Conservation (phyloP, 2,797 vertebrate species). For the Okamejei kenojei region DNA sequence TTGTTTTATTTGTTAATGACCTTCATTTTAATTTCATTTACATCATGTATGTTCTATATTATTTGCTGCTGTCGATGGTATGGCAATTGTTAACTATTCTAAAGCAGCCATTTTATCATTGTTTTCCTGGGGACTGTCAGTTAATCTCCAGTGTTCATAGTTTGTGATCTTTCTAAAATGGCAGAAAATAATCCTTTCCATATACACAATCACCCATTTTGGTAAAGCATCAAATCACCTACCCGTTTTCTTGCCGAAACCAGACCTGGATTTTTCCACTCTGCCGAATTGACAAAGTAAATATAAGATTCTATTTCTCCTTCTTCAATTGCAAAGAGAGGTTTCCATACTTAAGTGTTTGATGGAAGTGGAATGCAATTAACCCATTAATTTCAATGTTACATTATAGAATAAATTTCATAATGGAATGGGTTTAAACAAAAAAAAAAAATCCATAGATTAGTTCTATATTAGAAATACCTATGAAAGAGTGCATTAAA, state of each 20-base stretch:
- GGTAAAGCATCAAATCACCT: background rate
- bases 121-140: background rate
- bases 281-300: background rate
- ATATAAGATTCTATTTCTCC: background rate
- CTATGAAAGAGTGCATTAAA: background rate
- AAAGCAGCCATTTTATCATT: constrained; percentile 22
- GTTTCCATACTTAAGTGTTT: background rate
- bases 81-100: background rate
- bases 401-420: background rate
- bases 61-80: background rate
- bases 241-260: background rate
- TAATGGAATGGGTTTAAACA: background rate
- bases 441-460: background rate
- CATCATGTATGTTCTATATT: background rate
- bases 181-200: background rate
- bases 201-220: background rate
- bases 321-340: background rate
- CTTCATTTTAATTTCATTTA: background rate
- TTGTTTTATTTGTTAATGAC: background rate
- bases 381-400: background rate
- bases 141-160: background rate
- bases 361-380: background rate
- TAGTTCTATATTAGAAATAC: background rate
- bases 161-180: background rate
- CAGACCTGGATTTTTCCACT: background rate